Base-by-base conservation (phyloP, 2,113 vertebrate species). In the Takifugu bimaculatus region DNA sequence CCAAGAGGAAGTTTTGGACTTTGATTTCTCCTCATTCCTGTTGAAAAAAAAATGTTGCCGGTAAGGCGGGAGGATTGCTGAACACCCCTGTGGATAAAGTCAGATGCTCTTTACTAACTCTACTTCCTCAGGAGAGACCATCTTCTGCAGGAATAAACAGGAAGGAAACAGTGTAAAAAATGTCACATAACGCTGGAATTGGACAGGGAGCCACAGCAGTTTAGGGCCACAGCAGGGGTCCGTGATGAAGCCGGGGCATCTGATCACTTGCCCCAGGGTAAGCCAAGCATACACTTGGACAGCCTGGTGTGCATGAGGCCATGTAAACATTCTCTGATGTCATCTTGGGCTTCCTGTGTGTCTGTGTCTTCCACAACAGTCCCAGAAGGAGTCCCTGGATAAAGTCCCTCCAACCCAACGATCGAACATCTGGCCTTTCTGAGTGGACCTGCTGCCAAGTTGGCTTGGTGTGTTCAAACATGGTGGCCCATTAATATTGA, bases 391-490 rank as follows among this genome's bases (percentile, higher is more conserved):
- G 44, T 15, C 60, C 45, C n/a, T 59, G 43, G n/a, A 49, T 53
- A 62, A 71, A 57, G 50, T 65, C 53, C 75, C 85, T 85, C 79
- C 80, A 80, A 86, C 76, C 79, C 82, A 74, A 87, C 85, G 78
- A 65, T 63, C 52, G 26, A 26, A 50, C 35, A 39, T 39, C 35
- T 39, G 35, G 35, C 35, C 35, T 39, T 39, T 6, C 35, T 32
- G 29, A 6, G 5, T 29, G 28, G 28, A 29, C 5, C 28, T 29
- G 29, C 7, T n/a, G 29, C 29, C 4, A 32, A 3, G 29, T 3
- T 32, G 29, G 29, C 29, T 39, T 39, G 35, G 35, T 39, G 35
- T 39, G 6, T 39, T 39, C 35, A 2, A 2, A 6, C 7, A 6
- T 4, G 7, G 7, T 39, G 35, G 35, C 6, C 11, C 2, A 39